These are phyloP conservation scores for Egretta garzetta DNA, from an alignment of 2,113 vertebrate species.

Conservation along the genomic window DNA sequence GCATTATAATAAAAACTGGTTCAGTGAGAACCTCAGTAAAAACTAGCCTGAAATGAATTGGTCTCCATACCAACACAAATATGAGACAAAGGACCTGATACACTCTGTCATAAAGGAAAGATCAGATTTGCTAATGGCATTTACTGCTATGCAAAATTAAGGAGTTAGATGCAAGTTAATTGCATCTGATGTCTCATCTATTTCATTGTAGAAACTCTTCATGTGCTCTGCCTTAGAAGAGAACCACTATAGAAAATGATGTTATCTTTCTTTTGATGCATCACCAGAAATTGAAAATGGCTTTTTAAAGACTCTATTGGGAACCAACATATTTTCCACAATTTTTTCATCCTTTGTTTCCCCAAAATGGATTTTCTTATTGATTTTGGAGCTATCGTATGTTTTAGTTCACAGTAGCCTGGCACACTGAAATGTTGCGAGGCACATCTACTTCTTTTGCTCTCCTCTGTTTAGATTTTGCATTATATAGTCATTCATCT, in stretches of 20 bases:
- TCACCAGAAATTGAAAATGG: conserved; percentile 19
- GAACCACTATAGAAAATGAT: background rate
- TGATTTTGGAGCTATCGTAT: conserved; percentile 7
- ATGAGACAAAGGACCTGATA: background rate
- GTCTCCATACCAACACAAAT: background rate
- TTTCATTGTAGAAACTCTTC: background rate
- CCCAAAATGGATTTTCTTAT: conserved; percentile 15
- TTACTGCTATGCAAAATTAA: conserved; percentile 28
- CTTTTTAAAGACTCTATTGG: background rate
- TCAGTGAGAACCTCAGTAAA: background rate
- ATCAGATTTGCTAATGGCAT: conserved; percentile 14
- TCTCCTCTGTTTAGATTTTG: conserved; percentile 5
- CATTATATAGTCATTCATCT: background rate
- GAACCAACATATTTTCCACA: background rate
- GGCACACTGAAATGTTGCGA: background rate
- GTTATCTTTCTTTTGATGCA: conserved; percentile 7
- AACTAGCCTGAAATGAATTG: background rate
- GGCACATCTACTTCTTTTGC: background rate
- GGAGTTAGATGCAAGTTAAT: conserved; percentile 20
- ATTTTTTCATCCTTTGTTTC: background rate
- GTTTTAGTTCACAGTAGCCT: background rate
- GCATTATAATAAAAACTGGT: background rate
- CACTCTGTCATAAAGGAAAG: background rate
- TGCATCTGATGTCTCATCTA: background rate
- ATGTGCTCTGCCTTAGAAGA: background rate